Base-by-base conservation (phyloP, 2,888 invertebrate genomes). In the Suillia variegata region DNA sequence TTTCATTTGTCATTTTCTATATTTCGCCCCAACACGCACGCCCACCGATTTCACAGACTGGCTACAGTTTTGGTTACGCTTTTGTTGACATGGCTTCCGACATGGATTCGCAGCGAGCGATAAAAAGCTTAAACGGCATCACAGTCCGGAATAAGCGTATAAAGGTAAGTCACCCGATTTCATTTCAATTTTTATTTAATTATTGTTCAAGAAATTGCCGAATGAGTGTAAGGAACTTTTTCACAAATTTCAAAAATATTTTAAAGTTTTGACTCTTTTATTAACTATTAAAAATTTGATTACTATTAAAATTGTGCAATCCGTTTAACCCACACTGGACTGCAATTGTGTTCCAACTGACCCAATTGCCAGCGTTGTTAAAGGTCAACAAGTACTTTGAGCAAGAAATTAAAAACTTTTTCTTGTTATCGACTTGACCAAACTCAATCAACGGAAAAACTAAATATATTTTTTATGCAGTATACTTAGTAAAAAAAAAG, bases 51-150 rank as follows among this genome's bases (percentile, higher is more conserved):
- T 85, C 83, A 59, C 85, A 93, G 87, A 95, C 96, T 81, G 95
- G 95, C 52, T 96, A 96, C 85, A 96, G 96, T 83, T 96, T 92
- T 83, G 97, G 97, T 45, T 97, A 96, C 83, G 97, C 96, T 42
- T 97, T 97, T 83, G 94, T 96, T 49, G 96, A 96, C 82, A 97
- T 92, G 82, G 87, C 89, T 56, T 88, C 89, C 61, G 90, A 92
- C 65, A 91, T 91, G 77, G 94, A 96, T 82, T 96, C 96, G 34
- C 83, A 88, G 57, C 87, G 91, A 69, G 96, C 97, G 51, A 94
- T 96, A 66, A 88, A 89, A 73, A 89, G 90, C 47, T 86, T 96
- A 73, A 96, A 96, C 81, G 96, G 96, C 31, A 88, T 91, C 67
- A 90, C 91, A 81, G 88, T 94, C 70, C 92, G 94, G 81, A 94